A percentile compares a stretch with the other conserved stretches of the same genome.
phyloP scores from a whole-genome alignment of 2,113 vertebrate species.

The Phrynosoma blainvillii region DNA sequence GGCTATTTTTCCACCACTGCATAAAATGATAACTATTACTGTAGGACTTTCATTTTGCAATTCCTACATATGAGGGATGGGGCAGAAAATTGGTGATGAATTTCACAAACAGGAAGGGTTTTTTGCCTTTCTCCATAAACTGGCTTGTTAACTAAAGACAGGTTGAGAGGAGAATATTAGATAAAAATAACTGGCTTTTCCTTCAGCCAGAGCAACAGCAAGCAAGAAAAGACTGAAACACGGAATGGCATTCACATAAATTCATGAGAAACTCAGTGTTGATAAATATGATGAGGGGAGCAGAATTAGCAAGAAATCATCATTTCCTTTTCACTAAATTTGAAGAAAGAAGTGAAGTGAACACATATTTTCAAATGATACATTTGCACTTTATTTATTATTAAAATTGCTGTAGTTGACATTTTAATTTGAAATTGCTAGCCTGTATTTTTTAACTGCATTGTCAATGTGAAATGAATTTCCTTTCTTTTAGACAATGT shows the following conservation, averaged over 20 bases:
- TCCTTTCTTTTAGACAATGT: background rate
- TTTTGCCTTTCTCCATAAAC: no score
- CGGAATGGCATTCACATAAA: background rate
- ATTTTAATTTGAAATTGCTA: slow-evolving; percentile 2
- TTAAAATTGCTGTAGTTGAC: background rate
- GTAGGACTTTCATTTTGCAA: no score
- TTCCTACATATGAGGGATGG: no score
- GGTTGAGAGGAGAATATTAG: background rate
- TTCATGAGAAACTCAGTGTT: background rate
- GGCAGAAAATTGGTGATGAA: no score
- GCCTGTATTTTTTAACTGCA: background rate
- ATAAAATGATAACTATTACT: no score
- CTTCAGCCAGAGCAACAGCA: background rate
- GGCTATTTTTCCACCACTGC: no score
- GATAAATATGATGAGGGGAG: background rate
- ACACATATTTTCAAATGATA: background rate
- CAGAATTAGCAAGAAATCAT: background rate
- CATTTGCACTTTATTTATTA: background rate
- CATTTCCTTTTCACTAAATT: background rate
- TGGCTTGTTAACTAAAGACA: no score
- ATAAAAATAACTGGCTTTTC: background rate
- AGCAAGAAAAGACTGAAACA: background rate
- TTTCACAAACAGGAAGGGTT: no score
- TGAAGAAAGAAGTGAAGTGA: background rate
- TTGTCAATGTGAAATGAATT: slow-evolving; percentile 8